Percentiles rank a stretch among this genome's conserved stretches.
Evolutionary conservation across 2,797 vertebrate species (phyloP).

Genomic region (Salmo trutta): DNA sequence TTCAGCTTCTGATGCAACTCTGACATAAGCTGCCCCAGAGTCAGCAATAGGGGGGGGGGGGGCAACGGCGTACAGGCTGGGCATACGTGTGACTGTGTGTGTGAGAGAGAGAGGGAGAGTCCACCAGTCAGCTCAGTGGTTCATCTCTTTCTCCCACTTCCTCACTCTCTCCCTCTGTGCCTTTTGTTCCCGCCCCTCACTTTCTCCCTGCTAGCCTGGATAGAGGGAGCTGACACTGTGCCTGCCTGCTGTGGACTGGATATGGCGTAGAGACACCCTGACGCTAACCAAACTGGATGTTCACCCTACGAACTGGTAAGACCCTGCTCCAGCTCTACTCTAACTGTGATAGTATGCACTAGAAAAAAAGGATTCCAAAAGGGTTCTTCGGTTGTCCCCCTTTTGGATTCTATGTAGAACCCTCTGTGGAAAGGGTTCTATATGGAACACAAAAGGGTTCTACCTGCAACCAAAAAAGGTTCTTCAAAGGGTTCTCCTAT

Average conservation of each 20-base stretch:
- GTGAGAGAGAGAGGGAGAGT: constrained; percentile 44
- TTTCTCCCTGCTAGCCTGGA: constrained; percentile 56
- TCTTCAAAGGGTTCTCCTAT: no score
- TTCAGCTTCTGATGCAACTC: constrained; percentile 31
- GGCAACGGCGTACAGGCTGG: constrained; percentile 44
- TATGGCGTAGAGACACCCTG: background rate
- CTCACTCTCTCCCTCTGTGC: constrained; percentile 45
- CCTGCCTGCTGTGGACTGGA: constrained; percentile 17
- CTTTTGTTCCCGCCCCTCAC: constrained; percentile 73
- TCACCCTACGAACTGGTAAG: constrained; percentile 68
- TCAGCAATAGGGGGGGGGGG: constrained; percentile 50
- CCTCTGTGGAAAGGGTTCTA: no score
- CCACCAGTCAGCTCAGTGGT: constrained; percentile 58
- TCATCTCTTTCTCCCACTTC: constrained; percentile 54
- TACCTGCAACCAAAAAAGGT: no score
- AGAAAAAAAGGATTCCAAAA: no score
- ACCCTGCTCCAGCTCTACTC: constrained; percentile 20
- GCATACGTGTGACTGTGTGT: constrained; percentile 33
- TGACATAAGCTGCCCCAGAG: constrained; percentile 29
- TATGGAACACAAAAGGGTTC: no score
- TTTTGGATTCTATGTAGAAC: no score
- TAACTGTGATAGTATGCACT: background rate
- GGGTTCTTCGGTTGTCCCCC: no score
- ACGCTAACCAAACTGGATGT: constrained; percentile 53
- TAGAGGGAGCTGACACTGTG: constrained; percentile 62